These are phyloP conservation scores for Branchipolynoe longqiensis DNA, from an alignment of 2,888 invertebrate species.

Conservation along the genomic window DNA sequence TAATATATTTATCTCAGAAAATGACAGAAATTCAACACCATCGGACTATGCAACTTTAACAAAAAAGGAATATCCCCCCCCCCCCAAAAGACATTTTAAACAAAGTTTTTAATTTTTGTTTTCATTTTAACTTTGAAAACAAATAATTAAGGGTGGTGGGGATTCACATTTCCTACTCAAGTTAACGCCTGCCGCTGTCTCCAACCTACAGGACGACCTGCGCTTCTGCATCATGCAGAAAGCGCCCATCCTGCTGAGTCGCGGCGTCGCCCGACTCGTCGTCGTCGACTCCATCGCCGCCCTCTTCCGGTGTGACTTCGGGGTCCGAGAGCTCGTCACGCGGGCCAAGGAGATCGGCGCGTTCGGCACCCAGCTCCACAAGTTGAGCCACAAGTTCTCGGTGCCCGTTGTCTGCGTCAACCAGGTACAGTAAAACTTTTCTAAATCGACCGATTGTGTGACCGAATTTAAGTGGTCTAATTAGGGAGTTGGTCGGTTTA, in stretches of 20 bases:
- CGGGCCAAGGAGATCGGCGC: slow-evolving; percentile 77
- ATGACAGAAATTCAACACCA: no score
- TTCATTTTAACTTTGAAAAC: background rate
- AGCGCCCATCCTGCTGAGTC: slow-evolving; percentile 84
- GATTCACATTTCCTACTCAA: no score
- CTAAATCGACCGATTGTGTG: no score
- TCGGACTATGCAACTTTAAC: no score
- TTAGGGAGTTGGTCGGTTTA: no score
- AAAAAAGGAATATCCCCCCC: no score
- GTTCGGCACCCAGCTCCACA: slow-evolving; percentile 85
- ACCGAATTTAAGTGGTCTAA: no score
- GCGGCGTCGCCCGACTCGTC: slow-evolving; percentile 85
- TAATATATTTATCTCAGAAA: no score
- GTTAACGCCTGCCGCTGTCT: no score
- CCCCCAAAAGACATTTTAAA: background rate
- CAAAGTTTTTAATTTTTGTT: background rate
- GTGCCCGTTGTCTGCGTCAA: slow-evolving; percentile 87
- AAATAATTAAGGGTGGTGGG: background rate
- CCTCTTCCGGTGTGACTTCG: slow-evolving; percentile 85
- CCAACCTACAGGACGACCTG: slow-evolving; percentile 68
- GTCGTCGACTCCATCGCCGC: slow-evolving; percentile 90
- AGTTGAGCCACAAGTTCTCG: slow-evolving; percentile 84
- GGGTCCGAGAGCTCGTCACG: slow-evolving; percentile 82
- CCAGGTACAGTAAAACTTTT: no score
- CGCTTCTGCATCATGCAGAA: slow-evolving; percentile 82